A percentile compares a stretch with the other conserved stretches of the same genome.
These are phyloP conservation scores for Epinotia bilunana DNA, from an alignment of 2,888 invertebrate genomes.

Conservation along the genomic window DNA sequence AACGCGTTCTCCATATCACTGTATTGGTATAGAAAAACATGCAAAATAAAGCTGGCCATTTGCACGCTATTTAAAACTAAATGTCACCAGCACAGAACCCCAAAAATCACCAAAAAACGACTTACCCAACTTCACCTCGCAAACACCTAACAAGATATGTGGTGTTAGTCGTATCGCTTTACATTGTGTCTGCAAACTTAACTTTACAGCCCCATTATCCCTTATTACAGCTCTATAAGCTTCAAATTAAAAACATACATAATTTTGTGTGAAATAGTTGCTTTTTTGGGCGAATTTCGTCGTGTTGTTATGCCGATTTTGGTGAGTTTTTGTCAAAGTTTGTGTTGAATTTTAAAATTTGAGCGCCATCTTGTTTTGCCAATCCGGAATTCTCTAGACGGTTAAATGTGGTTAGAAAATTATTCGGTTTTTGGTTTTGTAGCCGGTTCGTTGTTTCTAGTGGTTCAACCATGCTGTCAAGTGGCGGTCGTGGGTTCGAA, in stretches of 20 bases:
- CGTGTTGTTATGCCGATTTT: constrained; percentile 32
- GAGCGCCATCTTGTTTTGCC: constrained; percentile 5
- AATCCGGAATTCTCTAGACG: constrained; percentile 8
- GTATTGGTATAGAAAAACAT: no score
- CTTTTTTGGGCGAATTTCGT: constrained; percentile 26
- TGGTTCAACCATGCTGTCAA: no score
- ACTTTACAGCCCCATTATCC: not conserved
- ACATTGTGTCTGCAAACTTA: constrained; percentile 36
- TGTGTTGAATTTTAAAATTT: constrained; percentile 20
- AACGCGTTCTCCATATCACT: no score
- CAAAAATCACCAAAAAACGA: constrained; percentile 47
- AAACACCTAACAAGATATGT: constrained; percentile 56
- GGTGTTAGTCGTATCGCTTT: constrained; percentile 47
- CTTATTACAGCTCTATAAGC: not conserved
- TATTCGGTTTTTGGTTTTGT: not conserved
- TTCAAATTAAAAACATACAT: not conserved
- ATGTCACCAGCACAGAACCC: constrained; percentile 1
- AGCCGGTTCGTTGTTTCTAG: no score
- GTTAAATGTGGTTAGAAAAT: constrained; percentile 11
- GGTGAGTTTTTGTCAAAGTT: constrained; percentile 22
- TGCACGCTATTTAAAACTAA: not conserved
- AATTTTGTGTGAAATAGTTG: not conserved
- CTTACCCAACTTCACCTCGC: constrained; percentile 50
- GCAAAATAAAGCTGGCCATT: no score
- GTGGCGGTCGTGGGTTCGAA: no score